These are phyloP conservation scores for Aricia agestis DNA, from an alignment of 1,140 invertebrate genomes.

Conservation along the genomic window DNA sequence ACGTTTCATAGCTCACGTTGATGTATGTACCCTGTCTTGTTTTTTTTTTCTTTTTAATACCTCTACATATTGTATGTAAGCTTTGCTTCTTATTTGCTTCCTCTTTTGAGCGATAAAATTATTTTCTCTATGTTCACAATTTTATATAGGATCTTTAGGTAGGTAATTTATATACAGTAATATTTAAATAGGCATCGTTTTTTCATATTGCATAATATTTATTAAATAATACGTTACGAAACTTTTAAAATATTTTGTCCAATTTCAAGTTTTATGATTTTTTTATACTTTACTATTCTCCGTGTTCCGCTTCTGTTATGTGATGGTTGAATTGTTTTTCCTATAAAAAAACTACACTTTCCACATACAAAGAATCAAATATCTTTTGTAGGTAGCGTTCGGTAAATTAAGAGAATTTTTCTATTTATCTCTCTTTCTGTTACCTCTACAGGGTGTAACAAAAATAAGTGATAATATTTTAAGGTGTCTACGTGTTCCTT, in stretches of 20 bases:
- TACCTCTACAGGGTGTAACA: too few species aligned
- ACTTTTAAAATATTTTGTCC: neutral
- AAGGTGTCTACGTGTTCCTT: too few species aligned
- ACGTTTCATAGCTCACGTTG: slow-evolving; percentile 56
- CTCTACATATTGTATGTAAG: slow-evolving; percentile 29
- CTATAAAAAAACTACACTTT: neutral
- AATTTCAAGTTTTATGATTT: neutral
- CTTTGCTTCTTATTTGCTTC: slow-evolving; percentile 19
- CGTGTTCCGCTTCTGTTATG: neutral
- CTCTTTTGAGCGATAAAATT: too few species aligned
- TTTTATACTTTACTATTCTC: neutral
- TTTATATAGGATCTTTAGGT: too few species aligned
- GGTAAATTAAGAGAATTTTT: too few species aligned
- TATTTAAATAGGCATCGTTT: neutral
- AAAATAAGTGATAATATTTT: too few species aligned
- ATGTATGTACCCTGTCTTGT: slow-evolving; percentile 61
- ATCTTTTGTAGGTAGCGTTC: neutral
- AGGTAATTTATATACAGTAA: neutral
- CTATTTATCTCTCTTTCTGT: too few species aligned
- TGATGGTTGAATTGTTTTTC: neutral
- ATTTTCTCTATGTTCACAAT: too few species aligned
- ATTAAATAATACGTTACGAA: too few species aligned
- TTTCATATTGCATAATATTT: neutral
- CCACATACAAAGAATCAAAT: neutral
- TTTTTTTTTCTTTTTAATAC: slow-evolving; percentile 47